phyloP scores from a whole-genome alignment of 2,888 invertebrate species.

The Troides oblongomaculatus region DNA sequence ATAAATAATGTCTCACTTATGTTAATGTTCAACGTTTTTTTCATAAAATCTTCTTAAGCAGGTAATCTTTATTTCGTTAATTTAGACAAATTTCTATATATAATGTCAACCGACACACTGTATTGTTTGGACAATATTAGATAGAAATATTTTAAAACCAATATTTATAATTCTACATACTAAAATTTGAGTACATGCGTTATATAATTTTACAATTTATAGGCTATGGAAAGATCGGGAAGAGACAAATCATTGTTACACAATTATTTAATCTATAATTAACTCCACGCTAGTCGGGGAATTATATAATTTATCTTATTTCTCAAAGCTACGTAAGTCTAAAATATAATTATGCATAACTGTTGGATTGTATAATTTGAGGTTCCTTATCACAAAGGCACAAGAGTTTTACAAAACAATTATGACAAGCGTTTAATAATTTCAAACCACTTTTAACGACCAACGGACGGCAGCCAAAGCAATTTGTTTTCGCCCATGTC shows the following conservation, averaged over 20 bases:
- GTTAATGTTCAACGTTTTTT: too few species aligned
- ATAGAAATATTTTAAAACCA: too few species aligned
- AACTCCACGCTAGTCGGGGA: not conserved
- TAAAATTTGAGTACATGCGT: too few species aligned
- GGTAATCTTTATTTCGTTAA: too few species aligned
- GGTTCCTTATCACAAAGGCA: constrained; percentile 18
- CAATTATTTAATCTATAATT: not conserved
- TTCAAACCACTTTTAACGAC: constrained; percentile 24
- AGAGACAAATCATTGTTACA: not conserved
- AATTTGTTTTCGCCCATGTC: constrained; percentile 28
- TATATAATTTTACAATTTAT: too few species aligned
- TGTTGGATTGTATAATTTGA: not conserved
- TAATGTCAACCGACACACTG: too few species aligned
- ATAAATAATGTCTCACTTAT: too few species aligned
- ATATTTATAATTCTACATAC: too few species aligned
- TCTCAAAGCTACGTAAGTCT: not conserved
- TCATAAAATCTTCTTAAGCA: too few species aligned
- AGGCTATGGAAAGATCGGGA: too few species aligned
- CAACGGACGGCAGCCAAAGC: constrained; percentile 16
- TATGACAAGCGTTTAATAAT: constrained; percentile 24
- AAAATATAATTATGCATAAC: not conserved
- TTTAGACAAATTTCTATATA: too few species aligned
- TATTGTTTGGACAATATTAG: too few species aligned
- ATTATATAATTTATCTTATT: not conserved
- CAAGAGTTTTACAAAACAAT: constrained; percentile 24